Percentiles rank a stretch among this genome's conserved stretches.
Evolutionary conservation across 2,113 vertebrate genomes (phyloP).

Genomic region (Paramisgurnus dabryanus): DNA sequence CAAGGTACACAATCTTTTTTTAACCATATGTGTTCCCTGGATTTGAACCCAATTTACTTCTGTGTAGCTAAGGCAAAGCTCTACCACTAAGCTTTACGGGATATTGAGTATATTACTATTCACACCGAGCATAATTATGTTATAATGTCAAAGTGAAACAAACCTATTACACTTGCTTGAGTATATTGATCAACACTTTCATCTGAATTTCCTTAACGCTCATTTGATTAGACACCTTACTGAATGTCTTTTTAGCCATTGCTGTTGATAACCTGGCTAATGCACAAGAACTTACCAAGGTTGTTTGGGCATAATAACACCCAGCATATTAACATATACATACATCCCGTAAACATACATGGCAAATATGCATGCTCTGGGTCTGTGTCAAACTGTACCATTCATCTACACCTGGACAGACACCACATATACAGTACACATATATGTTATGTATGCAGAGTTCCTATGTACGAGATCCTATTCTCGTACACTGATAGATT

Average conservation of each 20-base stretch:
- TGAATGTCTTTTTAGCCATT: constrained; percentile 95
- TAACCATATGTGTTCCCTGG: no score
- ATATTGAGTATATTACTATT: background rate
- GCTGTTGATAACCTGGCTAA: constrained; percentile 96
- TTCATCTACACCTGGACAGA: background rate
- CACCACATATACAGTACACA: constrained; percentile 9
- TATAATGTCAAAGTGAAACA: background rate
- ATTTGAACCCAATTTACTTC: no score
- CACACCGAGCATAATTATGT: background rate
- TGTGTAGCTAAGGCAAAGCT: no score
- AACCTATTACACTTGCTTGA: background rate
- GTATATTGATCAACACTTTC: background rate
- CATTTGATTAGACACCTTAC: constrained; percentile 82
- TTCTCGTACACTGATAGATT: constrained; percentile 18
- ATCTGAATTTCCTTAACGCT: constrained; percentile 68
- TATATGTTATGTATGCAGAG: background rate
- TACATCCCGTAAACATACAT: background rate
- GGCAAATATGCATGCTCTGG: background rate
- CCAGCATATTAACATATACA: background rate
- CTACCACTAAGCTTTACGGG: no score
- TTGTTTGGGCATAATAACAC: constrained; percentile 53
- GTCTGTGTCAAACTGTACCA: no score
- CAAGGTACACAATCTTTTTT: no score
- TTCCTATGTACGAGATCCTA: constrained; percentile 10
- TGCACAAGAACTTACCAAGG: constrained; percentile 95